Evolutionary conservation across 2,888 invertebrate genomes (phyloP), one percentile per base, ranked within the genome.

Genomic region (Leuctra nigra): DNA sequence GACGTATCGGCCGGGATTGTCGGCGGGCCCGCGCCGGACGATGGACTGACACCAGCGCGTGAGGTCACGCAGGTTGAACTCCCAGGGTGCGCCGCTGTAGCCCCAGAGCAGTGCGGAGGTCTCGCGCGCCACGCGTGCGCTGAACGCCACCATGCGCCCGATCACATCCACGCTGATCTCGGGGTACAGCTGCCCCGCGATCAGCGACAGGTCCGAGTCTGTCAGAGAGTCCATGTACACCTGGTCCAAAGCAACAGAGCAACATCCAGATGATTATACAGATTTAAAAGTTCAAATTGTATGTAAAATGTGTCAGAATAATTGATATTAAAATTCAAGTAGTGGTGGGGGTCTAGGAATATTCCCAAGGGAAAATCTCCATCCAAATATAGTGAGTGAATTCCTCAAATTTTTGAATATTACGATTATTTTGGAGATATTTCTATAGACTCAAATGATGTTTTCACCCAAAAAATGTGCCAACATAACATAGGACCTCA

Each of bases 51-150:
- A 92, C 96, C 96, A 98, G 63, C 98, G 82, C 58, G 87, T 83
- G 63, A 99, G 78, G 69, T 99, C 99, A 65, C 99, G 80, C 47
- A 99, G 76, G 75, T 99, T 99, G 75, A 97, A 92, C 73, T 99
- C 98, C 87, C 92, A 98, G 0, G 97, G 97, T 0, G 89, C 84
- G 0, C 97, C 96, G 67, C 23, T 44, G 50, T 52, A 48, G 0
- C 88, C 95, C 80, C 91, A 92, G 1, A 69, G 68, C 64, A 81
- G 70, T 39, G 77, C 75, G 1, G 81, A 77, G 13, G 87, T 80
- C 66, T 86, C 84, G 11, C 76, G 70, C 1, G 81, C 78, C 3
- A 92, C 70, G 69, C 75, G 75, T 59, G 81, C 78, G 63, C 92
- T 93, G 66, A 96, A 94, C 44, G 76, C 70, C 0, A 95, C 84